Evolutionary conservation across 2,888 invertebrate genomes (phyloP).

Genomic region (Parascotia fuliginaria): DNA sequence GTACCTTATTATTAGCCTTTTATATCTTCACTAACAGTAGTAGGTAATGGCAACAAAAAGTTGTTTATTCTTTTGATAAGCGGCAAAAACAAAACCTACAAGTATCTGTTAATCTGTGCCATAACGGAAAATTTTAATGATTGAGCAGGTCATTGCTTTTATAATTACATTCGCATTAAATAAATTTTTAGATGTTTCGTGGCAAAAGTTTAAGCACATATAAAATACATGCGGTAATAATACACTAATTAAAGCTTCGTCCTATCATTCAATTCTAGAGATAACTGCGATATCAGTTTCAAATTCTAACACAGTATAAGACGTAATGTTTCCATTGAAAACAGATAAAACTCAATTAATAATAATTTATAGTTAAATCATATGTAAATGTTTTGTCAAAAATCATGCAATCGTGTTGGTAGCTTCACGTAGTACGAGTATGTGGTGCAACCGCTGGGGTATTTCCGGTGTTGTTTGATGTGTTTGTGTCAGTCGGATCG

Average conservation of each 20-base stretch:
- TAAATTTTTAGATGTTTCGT: neutral
- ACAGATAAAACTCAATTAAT: slow-evolving; percentile 15
- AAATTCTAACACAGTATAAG: slow-evolving; percentile 25
- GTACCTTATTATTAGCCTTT: too few relatives aligned
- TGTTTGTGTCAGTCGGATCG: slow-evolving; percentile 55
- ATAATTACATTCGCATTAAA: neutral
- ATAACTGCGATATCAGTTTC: slow-evolving; percentile 3
- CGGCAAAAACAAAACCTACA: neutral
- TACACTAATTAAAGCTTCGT: slow-evolving; percentile 17
- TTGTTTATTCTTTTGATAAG: neutral
- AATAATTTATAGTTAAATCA: neutral
- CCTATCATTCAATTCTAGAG: slow-evolving; percentile 15
- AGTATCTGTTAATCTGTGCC: neutral
- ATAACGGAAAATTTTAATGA: neutral
- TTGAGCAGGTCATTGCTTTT: neutral
- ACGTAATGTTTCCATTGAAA: slow-evolving; percentile 26
- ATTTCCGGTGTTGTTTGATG: slow-evolving; percentile 68
- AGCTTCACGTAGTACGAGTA: slow-evolving; percentile 42
- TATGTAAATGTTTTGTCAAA: slow-evolving; percentile 35
- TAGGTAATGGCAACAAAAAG: too few relatives aligned
- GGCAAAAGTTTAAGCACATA: neutral
- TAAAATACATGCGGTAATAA: neutral
- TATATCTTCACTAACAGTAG: too few relatives aligned
- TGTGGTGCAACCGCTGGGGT: slow-evolving; percentile 55
- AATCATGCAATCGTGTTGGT: slow-evolving; percentile 30